A percentile compares a stretch with the other conserved stretches of the same genome.
These are phyloP conservation scores for Mizuhopecten yessoensis DNA, from an alignment of 1,140 invertebrate genomes.

Conservation along the genomic window DNA sequence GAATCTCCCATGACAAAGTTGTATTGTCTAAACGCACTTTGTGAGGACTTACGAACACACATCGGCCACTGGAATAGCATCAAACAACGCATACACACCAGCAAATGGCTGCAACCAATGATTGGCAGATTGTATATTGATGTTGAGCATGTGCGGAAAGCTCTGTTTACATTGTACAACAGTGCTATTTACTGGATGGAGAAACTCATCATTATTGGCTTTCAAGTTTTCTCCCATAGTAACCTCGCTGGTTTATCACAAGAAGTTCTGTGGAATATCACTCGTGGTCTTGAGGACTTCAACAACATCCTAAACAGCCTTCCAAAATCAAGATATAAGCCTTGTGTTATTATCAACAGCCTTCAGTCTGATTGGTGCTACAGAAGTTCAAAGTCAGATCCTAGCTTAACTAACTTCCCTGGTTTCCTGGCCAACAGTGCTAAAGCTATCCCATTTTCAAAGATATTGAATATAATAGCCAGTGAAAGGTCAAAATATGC, in stretches of 20 bases:
- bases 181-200: conserved; percentile 80
- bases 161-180: conserved; percentile 71
- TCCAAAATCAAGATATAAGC: conserved; percentile 55
- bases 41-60: conserved; percentile 81
- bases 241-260: conserved; percentile 75
- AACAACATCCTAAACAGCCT: conserved; percentile 78
- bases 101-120: conserved; percentile 76
- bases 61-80: conserved; percentile 82
- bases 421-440: conserved; percentile 71
- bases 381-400: conserved; percentile 52
- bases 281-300: conserved; percentile 81
- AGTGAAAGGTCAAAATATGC: conserved; percentile 80
- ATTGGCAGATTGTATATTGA: conserved; percentile 74
- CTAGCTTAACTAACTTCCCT: conserved; percentile 66
- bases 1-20: conserved; percentile 78
- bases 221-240: conserved; percentile 82
- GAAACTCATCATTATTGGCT: conserved; percentile 79
- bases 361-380: conserved; percentile 46
- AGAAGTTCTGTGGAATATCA: conserved; percentile 81
- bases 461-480: conserved; percentile 79
- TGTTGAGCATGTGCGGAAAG: conserved; percentile 72
- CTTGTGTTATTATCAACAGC: conserved; percentile 43
- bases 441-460: conserved; percentile 77
- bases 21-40: conserved; percentile 79
- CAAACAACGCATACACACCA: conserved; percentile 79